Base-by-base conservation (phyloP, 2,797 vertebrate species). In the Rhynchonycteris naso region DNA sequence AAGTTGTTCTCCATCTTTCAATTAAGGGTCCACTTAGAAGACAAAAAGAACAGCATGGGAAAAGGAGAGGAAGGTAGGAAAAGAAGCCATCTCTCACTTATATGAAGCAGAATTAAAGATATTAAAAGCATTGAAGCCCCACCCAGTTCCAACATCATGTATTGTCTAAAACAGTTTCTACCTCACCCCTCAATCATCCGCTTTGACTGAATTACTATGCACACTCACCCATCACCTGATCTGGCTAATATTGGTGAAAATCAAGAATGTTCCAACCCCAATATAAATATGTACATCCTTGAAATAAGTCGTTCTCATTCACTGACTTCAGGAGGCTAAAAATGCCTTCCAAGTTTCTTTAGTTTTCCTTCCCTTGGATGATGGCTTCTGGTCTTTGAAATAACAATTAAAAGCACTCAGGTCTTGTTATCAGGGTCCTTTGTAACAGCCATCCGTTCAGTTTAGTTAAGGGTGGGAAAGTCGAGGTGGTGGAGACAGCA, bases 401-500 rank as follows among this genome's bases (percentile, higher is more conserved):
- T 52, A 91, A 85, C 88, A 68, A 76, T 74, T 19, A 11, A 76
- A 96, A 91, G 7, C 28, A 19, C 26, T 68, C 22, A 10, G 0
- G 0, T 54, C 65, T 33, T 88, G 71, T 76, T 86, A 78, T 78
- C 63, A 38, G 61, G 66, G 65, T 19, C 76, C 92, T 66, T 93
- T 87, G 91, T 94, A 93, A 72, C 78, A 88, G 54, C 19, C 38
- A 47, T 63, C 52, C 63, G 52, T 54, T 50, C 21, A 30, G 28
- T 65, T 71, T 81, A 66, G 61, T 33, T 54, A 83, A 82, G 95
- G 76, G 79, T 95, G 92, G 86, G 94, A 97, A 96, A 79, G 71
- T 1, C 16, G 33, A 68, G 35, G 71, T 5, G 47, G 68, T 93
- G 35, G 14, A 16, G 81, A 91, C 82, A 76, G 89, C 96, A 95